Base-by-base conservation (phyloP, 2,797 vertebrate species). In the Hydrocynus forskahlii region DNA sequence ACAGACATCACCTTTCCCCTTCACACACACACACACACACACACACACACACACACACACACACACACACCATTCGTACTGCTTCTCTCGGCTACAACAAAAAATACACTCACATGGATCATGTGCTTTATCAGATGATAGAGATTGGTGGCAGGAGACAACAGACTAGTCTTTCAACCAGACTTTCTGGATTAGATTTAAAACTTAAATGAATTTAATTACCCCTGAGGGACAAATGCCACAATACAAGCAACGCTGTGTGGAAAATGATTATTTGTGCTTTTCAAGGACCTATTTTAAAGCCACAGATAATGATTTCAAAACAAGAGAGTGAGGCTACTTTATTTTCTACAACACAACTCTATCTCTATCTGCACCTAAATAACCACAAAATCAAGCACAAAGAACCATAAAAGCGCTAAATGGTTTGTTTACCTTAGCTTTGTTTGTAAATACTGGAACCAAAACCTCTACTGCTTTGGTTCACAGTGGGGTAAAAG, bases 381-480 rank as follows among this genome's bases (percentile, higher is more conserved):
- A 75, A 62, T 43, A 23, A 25, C 54, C 12, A 25, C 35, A 45
- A 23, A 57, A n/a, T 5, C 23, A 17, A 17, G 29, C 19, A 74
- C 29, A 25, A 7, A 43, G 54, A 16, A 38, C 72, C 17, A 45
- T 23, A 70, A 75, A 45, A 21, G 35, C 4, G 19, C n/a, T 43
- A 60, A 60, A 43, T 75, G 19, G 38, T 23, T 60, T 60, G 38
- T 60, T 75, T 75, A 75, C 40, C 70, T 35, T 73, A 5, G 50
- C 25, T 74, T 23, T 74, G 2, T 60, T 60, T 75, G 55, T 60
- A 60, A 60, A 62, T 8, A 45, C 6, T 45, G 21, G n/a, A 60
- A 8, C 19, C 3, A 21, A 57, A 21, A 40, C 29, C 9, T 43
- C 35, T 43, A 55, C 1, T 5, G 12, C 25, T 72, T 72, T 13